Evolutionary conservation across 2,797 vertebrate genomes (phyloP).

Genomic region (Gallirallus australis): DNA sequence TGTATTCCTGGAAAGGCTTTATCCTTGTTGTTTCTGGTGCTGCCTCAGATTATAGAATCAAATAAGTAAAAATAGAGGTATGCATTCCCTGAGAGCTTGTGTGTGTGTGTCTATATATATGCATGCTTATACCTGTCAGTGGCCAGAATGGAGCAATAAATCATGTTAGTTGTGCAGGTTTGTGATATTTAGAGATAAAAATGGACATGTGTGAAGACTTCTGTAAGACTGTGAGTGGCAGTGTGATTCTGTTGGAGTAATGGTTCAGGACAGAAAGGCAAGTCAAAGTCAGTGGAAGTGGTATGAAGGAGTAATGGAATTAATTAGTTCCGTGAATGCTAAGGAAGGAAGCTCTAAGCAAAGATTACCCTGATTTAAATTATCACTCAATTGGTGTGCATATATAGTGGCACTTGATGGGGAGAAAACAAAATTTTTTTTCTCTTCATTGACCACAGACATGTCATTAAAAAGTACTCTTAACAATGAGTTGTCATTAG

Average conservation of each 20-base stretch:
- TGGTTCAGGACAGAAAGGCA: background rate
- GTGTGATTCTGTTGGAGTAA: background rate
- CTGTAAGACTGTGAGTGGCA: background rate
- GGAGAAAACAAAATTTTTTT: too few species aligned
- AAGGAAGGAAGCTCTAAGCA: background rate
- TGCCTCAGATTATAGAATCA: background rate
- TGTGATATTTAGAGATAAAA: background rate
- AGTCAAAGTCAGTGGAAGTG: background rate
- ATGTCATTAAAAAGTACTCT: background rate
- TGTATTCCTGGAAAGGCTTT: background rate
- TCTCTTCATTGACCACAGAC: background rate
- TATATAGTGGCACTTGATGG: background rate
- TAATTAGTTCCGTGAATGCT: background rate
- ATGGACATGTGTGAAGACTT: accelerated
- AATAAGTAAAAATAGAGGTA: background rate
- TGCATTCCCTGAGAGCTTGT: background rate
- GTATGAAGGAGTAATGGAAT: background rate
- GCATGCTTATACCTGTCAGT: background rate
- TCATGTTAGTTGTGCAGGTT: background rate
- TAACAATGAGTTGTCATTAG: background rate
- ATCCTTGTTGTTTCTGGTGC: background rate
- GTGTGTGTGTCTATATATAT: too few species aligned
- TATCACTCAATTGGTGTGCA: background rate
- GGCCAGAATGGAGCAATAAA: background rate
- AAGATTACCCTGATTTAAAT: background rate